Evolutionary conservation across 53 echinoderm and acorn worm species (phyloP).

Genomic region (Zoroaster sp.): DNA sequence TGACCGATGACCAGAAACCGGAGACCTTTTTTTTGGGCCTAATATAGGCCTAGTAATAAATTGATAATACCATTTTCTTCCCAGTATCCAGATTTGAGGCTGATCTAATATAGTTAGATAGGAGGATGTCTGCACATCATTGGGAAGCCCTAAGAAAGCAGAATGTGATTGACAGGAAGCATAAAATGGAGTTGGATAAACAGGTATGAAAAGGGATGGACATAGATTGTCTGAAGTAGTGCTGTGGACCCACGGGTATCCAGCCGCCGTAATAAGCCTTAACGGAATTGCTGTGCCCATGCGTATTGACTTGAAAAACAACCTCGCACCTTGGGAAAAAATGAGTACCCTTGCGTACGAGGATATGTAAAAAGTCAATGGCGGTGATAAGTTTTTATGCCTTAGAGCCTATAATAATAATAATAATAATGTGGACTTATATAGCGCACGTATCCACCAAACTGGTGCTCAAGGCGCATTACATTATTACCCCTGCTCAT

Average conservation of each 20-base stretch:
- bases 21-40: neutral
- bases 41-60: neutral
- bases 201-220: constrained; percentile 16
- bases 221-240: neutral
- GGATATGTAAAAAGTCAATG: too few relatives aligned
- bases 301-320: too few relatives aligned
- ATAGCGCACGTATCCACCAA: too few relatives aligned
- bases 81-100: neutral
- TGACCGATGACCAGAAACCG: too few relatives aligned
- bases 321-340: neutral
- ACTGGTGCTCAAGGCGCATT: too few relatives aligned
- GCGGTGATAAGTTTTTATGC: too few relatives aligned
- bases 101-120: neutral
- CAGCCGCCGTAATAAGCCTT: too few relatives aligned
- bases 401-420: too few relatives aligned
- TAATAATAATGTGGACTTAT: too few relatives aligned
- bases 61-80: neutral
- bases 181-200: constrained; percentile 47
- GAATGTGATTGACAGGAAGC: constrained; percentile 62
- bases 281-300: too few relatives aligned
- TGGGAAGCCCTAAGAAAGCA: constrained; percentile 76
- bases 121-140: constrained; percentile 60
- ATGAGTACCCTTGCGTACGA: neutral
- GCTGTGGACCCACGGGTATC: neutral
- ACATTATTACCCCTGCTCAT: too few relatives aligned